Conservation (phyloP, 1,140 invertebrate genomes). For the Potamilus streckersoni region DNA sequence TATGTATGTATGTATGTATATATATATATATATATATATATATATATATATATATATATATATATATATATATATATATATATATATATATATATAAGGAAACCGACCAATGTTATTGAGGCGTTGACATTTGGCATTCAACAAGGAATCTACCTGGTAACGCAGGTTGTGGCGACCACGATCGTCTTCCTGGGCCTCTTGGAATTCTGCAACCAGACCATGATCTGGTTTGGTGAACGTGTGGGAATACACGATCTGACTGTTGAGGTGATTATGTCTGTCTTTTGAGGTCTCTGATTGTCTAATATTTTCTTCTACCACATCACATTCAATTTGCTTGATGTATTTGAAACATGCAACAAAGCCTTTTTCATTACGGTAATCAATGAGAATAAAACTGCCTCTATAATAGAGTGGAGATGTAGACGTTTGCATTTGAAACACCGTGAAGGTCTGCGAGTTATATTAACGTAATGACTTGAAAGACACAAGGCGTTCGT, state of each 20-base stretch:
- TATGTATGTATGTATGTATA: too few relatives aligned
- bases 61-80: too few relatives aligned
- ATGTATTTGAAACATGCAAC: neutral
- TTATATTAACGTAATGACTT: too few relatives aligned
- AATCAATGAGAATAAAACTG: too few relatives aligned
- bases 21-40: too few relatives aligned
- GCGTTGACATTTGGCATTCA: constrained; percentile 14
- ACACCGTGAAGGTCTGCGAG: too few relatives aligned
- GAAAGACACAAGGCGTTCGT: too few relatives aligned
- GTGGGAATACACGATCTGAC: constrained; percentile 25
- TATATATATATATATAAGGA: neutral
- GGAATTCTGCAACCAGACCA: constrained; percentile 18
- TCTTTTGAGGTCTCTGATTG: neutral
- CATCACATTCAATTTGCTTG: neutral
- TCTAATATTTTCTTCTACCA: neutral
- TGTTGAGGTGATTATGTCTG: constrained; percentile 5
- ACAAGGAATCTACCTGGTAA: constrained; percentile 4
- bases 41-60: too few relatives aligned
- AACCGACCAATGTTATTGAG: constrained; percentile 13
- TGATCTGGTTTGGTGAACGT: constrained; percentile 22
- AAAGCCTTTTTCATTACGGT: too few relatives aligned
- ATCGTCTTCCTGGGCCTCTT: constrained; percentile 19
- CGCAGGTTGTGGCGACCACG: constrained; percentile 3
- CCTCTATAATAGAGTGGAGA: too few relatives aligned
- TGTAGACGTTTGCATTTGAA: too few relatives aligned